phyloP scores from a whole-genome alignment of 2,888 invertebrate genomes.

The Hesperia comma region DNA sequence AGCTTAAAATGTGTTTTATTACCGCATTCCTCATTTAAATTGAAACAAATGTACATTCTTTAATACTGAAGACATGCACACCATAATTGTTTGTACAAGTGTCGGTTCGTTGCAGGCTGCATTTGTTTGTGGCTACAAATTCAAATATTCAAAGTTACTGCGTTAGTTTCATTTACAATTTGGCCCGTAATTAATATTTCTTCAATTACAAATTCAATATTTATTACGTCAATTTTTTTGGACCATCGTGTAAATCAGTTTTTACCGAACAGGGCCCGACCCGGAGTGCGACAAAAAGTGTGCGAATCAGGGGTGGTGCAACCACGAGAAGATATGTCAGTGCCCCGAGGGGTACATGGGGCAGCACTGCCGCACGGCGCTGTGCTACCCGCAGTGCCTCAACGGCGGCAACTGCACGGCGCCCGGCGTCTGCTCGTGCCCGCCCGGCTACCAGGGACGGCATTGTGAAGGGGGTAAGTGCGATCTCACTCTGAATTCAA shows the following conservation, averaged over 20 bases:
- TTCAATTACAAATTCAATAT: too few relatives aligned
- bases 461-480: slow-evolving; percentile 95
- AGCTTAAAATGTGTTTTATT: too few relatives aligned
- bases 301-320: slow-evolving; percentile 93
- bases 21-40: too few relatives aligned
- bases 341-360: slow-evolving; percentile 96
- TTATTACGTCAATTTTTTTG: too few relatives aligned
- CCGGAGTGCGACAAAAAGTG: slow-evolving; percentile 95
- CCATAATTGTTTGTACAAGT: not conserved
- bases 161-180: slow-evolving; percentile 7
- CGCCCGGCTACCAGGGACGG: slow-evolving; percentile 94
- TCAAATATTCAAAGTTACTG: not conserved
- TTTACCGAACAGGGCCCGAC: slow-evolving; percentile 87
- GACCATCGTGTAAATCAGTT: too few relatives aligned
- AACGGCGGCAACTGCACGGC: slow-evolving; percentile 96
- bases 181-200: too few relatives aligned
- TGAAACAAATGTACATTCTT: too few relatives aligned
- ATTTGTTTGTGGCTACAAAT: not conserved
- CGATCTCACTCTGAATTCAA: too few relatives aligned
- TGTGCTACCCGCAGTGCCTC: slow-evolving; percentile 96
- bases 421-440: slow-evolving; percentile 94
- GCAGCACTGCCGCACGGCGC: slow-evolving; percentile 93
- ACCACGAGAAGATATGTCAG: slow-evolving; percentile 92
- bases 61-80: not conserved
- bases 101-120: not conserved